phyloP scores from a whole-genome alignment of 2,888 invertebrate species.

The Sipha maydis region DNA sequence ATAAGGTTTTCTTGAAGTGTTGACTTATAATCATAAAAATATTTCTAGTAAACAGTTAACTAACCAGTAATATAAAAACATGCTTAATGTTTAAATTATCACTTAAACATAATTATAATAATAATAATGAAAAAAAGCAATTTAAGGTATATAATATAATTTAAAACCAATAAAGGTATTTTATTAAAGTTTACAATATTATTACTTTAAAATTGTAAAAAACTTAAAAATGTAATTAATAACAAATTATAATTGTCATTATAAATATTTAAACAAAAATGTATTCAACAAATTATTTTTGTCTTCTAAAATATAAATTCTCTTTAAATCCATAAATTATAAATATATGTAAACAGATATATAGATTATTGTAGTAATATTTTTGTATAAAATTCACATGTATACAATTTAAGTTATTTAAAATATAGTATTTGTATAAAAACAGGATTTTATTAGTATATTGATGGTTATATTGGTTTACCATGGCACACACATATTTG shows the following conservation, averaged over 20 bases:
- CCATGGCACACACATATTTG: not conserved
- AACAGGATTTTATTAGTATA: not conserved
- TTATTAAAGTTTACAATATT: not conserved
- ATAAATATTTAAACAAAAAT: slow-evolving; percentile 18
- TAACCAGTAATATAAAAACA: slow-evolving; percentile 4
- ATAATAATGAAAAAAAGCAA: not conserved
- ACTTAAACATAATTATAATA: not conserved
- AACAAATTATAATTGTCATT: not conserved
- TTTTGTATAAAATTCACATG: slow-evolving; percentile 23
- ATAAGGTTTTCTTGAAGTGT: not conserved
- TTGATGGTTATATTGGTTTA: not conserved
- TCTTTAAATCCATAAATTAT: not conserved
- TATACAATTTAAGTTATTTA: slow-evolving; percentile 26
- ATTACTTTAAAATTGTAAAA: not conserved
- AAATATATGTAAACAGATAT: not conserved
- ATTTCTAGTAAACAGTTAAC: not conserved
- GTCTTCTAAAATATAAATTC: slow-evolving; percentile 10
- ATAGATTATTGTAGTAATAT: not conserved
- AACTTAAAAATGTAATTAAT: not conserved
- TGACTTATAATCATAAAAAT: not conserved
- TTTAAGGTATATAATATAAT: not conserved
- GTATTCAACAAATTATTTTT: slow-evolving; percentile 32
- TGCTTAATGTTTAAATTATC: not conserved
- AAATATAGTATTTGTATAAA: slow-evolving; percentile 30
- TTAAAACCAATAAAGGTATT: not conserved